A percentile compares a stretch with the other conserved stretches of the same genome.
Conservation (phyloP, 2,797 vertebrate species). For the Lophius americanus region DNA sequence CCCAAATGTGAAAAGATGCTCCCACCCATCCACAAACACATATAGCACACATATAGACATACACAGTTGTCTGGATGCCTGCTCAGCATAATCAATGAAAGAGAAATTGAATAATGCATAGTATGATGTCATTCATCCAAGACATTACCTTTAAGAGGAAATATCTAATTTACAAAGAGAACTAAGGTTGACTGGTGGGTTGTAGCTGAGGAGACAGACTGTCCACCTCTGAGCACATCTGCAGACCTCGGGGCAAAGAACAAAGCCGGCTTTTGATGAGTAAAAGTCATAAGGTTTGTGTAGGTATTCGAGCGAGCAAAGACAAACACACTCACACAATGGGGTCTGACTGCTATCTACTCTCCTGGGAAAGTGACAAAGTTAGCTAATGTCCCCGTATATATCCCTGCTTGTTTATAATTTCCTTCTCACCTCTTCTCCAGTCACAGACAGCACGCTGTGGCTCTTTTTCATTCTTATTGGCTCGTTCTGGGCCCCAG, state of each 20-base stretch:
- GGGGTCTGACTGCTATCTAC: neutral
- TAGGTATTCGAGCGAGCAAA: conserved; percentile 1
- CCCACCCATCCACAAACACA: conserved; percentile 22
- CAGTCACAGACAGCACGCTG: conserved; percentile 81
- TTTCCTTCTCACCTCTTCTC: conserved; percentile 75
- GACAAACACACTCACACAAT: conserved; percentile 6
- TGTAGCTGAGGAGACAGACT: conserved; percentile 30
- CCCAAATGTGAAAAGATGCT: conserved; percentile 71
- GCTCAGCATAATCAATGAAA: conserved; percentile 53
- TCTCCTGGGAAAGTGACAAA: neutral
- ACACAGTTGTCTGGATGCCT: conserved; percentile 10
- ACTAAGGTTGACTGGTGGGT: conserved; percentile 16
- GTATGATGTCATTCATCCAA: conserved; percentile 44
- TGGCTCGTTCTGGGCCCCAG: conserved; percentile 83
- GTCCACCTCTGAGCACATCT: conserved; percentile 31
- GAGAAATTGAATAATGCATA: conserved; percentile 29
- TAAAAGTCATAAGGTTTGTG: conserved; percentile 37
- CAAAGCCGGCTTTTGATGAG: conserved; percentile 48
- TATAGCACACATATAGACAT: conserved; percentile 26
- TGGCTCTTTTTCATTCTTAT: conserved; percentile 84
- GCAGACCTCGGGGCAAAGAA: conserved; percentile 30
- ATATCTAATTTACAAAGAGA: conserved; percentile 32
- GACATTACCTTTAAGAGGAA: conserved; percentile 32
- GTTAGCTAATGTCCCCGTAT: neutral
- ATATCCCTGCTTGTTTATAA: conserved; percentile 11